These are phyloP conservation scores for Riparia riparia DNA, from an alignment of 2,113 vertebrate species.

Conservation along the genomic window DNA sequence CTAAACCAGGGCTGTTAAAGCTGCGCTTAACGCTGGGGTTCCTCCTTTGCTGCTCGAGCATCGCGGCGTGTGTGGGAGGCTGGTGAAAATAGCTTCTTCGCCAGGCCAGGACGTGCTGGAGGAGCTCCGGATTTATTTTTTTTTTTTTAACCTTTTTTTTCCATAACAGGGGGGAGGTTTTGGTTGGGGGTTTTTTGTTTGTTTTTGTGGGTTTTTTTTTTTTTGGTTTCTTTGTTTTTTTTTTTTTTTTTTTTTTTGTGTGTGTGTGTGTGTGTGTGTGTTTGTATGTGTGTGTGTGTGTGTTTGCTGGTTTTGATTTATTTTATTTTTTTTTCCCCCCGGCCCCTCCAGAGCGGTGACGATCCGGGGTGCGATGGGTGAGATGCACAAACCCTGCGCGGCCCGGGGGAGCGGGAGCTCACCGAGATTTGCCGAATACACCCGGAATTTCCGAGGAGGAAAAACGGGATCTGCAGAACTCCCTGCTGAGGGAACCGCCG, in stretches of 20 bases:
- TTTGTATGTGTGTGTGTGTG: too few species aligned
- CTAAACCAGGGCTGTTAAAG: background rate
- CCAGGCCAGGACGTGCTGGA: background rate
- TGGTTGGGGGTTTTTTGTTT: too few species aligned
- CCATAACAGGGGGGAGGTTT: background rate
- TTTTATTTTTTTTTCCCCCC: too few species aligned
- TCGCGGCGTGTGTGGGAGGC: background rate
- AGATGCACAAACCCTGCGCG: background rate
- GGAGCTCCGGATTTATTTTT: background rate
- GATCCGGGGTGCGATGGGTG: background rate
- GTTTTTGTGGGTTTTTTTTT: too few species aligned
- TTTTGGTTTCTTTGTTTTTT: too few species aligned
- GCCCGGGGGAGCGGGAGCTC: background rate
- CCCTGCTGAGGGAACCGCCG: background rate
- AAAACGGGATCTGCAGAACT: background rate
- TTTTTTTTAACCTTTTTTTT: background rate
- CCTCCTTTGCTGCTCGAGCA: conserved; percentile 17
- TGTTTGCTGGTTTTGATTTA: too few species aligned
- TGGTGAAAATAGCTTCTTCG: conserved; percentile 26
- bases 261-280: too few species aligned
- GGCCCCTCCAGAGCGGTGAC: fast-evolving
- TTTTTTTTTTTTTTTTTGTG: background rate
- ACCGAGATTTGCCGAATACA: fast-evolving
- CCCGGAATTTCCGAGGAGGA: background rate
- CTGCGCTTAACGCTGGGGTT: background rate